Percentiles rank a stretch among this genome's conserved stretches.
Evolutionary conservation across 2,797 vertebrate genomes (phyloP).

Genomic region (Podargus strigoides): DNA sequence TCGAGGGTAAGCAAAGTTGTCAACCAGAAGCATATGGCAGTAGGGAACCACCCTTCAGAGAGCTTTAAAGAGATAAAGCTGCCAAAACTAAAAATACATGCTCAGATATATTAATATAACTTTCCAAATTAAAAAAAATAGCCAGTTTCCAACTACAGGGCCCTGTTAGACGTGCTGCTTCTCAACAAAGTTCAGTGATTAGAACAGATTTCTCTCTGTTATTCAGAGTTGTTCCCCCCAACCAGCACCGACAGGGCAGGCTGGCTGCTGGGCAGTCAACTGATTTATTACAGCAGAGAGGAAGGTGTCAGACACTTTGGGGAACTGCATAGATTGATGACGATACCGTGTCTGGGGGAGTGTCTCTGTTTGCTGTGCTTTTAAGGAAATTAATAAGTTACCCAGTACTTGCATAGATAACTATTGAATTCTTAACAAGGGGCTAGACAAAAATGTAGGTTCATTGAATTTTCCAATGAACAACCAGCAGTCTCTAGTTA

Average conservation of each 20-base stretch:
- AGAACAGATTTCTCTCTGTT: not conserved
- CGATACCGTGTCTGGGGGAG: not conserved
- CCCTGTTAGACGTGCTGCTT: not conserved
- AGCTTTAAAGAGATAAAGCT: not conserved
- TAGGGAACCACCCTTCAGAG: not conserved
- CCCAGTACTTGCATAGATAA: rapidly evolving
- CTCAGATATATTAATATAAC: not conserved
- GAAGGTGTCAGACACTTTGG: not conserved
- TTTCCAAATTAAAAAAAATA: not conserved
- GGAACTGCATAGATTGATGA: not conserved
- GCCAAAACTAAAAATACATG: not conserved
- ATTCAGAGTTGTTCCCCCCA: not conserved
- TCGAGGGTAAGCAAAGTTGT: not conserved
- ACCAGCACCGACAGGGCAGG: not conserved
- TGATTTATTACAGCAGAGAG: not conserved
- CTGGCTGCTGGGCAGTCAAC: not conserved
- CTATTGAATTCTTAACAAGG: not conserved
- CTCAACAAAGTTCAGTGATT: not conserved
- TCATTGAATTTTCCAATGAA: not conserved
- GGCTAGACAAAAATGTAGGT: not conserved
- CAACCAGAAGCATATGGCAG: not conserved
- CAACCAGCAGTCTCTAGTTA: not conserved
- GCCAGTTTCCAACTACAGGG: not conserved
- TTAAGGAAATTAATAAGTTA: not conserved
- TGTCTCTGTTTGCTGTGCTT: not conserved